phyloP scores from a whole-genome alignment of 2,113 vertebrate species.

The Gymnarchus niloticus region DNA sequence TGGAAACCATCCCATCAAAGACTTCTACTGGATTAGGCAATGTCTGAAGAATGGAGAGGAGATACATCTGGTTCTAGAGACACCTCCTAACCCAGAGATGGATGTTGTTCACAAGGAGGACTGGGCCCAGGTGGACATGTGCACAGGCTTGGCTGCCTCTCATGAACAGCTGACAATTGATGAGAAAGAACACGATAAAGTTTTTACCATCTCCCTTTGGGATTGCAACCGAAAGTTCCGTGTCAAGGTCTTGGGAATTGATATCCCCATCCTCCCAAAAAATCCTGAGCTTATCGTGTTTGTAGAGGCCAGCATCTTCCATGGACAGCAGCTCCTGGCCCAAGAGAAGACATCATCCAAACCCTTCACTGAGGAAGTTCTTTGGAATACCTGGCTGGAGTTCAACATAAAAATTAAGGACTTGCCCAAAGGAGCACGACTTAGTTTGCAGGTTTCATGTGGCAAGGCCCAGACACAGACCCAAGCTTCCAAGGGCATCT shows the following conservation, averaged over 20 bases:
- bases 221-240: slow-evolving; percentile 93
- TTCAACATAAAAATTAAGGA: slow-evolving; percentile 93
- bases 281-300: slow-evolving; percentile 82
- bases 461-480: slow-evolving; percentile 70
- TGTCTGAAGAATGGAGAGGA: slow-evolving; percentile 91
- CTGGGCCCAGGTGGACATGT: slow-evolving; percentile 94
- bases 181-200: slow-evolving; percentile 88
- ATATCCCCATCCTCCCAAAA: slow-evolving; percentile 83
- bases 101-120: slow-evolving; percentile 89
- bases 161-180: slow-evolving; percentile 93
- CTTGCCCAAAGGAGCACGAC: slow-evolving; percentile 83
- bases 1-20: slow-evolving; percentile 78
- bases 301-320: slow-evolving; percentile 91
- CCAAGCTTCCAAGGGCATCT: slow-evolving; percentile 54
- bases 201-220: slow-evolving; percentile 97
- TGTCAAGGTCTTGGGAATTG: slow-evolving; percentile 88
- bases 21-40: slow-evolving; percentile 91
- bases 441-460: slow-evolving; percentile 89
- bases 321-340: slow-evolving; percentile 88
- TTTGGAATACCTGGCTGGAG: slow-evolving; percentile 95
- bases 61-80: slow-evolving; percentile 86
- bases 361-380: slow-evolving; percentile 86
- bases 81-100: slow-evolving; percentile 68
- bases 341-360: slow-evolving; percentile 82
- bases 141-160: slow-evolving; percentile 88